phyloP scores from a whole-genome alignment of 2,797 vertebrate species.

The Gadopsis marmoratus region DNA sequence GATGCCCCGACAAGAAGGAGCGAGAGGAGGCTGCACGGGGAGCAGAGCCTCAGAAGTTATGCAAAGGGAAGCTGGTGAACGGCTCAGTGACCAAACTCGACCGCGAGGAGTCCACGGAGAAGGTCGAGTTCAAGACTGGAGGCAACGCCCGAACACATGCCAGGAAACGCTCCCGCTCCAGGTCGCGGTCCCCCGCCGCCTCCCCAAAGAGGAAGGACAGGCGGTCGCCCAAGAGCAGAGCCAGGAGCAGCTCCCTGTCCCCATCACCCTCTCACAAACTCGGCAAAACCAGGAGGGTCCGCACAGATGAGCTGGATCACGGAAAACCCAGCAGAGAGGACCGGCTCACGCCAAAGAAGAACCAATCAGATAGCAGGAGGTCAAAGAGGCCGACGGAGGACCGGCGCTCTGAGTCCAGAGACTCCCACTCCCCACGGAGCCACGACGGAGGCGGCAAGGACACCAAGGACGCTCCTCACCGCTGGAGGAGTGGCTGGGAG shows the following conservation, averaged over 20 bases:
- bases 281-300: constrained; percentile 86
- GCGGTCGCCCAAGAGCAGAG: constrained; percentile 91
- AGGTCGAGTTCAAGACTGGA: constrained; percentile 86
- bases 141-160: constrained; percentile 85
- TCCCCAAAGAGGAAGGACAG: constrained; percentile 95
- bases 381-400: constrained; percentile 91
- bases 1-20: constrained; percentile 90
- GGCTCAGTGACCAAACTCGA: constrained; percentile 91
- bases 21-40: constrained; percentile 86
- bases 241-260: constrained; percentile 88
- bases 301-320: constrained; percentile 83
- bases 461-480: constrained; percentile 89
- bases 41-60: constrained; percentile 84
- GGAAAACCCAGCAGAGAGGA: constrained; percentile 86
- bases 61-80: constrained; percentile 90
- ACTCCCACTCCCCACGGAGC: constrained; percentile 85
- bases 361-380: constrained; percentile 87
- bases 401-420: constrained; percentile 85
- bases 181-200: constrained; percentile 89
- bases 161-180: constrained; percentile 92
- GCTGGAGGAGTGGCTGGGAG: constrained; percentile 97
- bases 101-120: constrained; percentile 82
- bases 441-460: constrained; percentile 86
- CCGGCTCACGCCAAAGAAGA: constrained; percentile 87
- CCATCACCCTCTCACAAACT: constrained; percentile 85